A percentile compares a stretch with the other conserved stretches of the same genome.
These are phyloP conservation scores for Pseudomyrmex pallidus DNA, from an alignment of 1,140 invertebrate species.

Conservation along the genomic window DNA sequence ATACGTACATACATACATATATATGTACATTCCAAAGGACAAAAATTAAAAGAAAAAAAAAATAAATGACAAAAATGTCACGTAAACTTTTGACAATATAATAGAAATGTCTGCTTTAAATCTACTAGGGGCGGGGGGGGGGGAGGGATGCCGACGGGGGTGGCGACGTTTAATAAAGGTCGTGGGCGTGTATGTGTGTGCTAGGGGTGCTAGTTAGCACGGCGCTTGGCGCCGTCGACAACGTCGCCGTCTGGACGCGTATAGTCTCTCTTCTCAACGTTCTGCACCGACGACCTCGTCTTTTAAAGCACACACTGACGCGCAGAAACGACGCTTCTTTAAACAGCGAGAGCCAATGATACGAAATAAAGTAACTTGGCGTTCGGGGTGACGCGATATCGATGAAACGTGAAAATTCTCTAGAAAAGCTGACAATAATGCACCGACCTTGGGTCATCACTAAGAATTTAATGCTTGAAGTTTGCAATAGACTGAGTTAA, in stretches of 20 bases:
- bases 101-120: constrained; percentile 50
- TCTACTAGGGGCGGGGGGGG: constrained; percentile 52
- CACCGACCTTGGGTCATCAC: too few relatives aligned
- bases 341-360: constrained; percentile 64
- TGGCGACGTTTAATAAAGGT: constrained; percentile 82
- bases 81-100: constrained; percentile 55
- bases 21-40: not conserved
- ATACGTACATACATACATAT: constrained; percentile 10
- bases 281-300: constrained; percentile 71
- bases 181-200: constrained; percentile 69
- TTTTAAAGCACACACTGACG: constrained; percentile 74
- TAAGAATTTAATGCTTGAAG: too few relatives aligned
- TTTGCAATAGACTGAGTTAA: too few relatives aligned
- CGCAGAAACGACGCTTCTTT: constrained; percentile 68
- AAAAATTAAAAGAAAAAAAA: constrained; percentile 50
- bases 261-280: constrained; percentile 79
- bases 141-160: constrained; percentile 75
- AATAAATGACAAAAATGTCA: constrained; percentile 20
- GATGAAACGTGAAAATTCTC: not conserved
- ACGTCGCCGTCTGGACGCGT: constrained; percentile 83
- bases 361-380: constrained; percentile 59
- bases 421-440: not conserved
- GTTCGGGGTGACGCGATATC: constrained; percentile 11
- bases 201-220: constrained; percentile 83
- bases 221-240: constrained; percentile 79